Base-by-base conservation (phyloP, 2,797 vertebrate species). In the Vultur gryphus region DNA sequence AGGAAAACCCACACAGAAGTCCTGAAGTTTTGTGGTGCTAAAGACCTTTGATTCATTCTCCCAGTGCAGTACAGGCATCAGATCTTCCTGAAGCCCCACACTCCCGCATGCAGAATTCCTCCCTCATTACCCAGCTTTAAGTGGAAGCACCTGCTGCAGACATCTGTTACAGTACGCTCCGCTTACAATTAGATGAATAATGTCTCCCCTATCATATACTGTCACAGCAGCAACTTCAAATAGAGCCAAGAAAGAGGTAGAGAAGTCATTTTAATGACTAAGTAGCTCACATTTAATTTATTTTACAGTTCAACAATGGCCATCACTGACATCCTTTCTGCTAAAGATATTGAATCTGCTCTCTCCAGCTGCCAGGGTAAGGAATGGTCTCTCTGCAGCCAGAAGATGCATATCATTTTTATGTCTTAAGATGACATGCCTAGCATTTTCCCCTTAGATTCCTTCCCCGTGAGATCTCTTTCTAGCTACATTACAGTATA, bases 131-230 rank as follows among this genome's bases (percentile, higher is more conserved):
- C 89, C 94, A 44, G 83, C 64, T 91, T 41, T 72, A 79, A 86
- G 94, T 65, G 88, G 72, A 86, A 82, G 93, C 97, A 97, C 95
- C 96, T 97, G 97, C 96, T 94, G 87, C 92, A 94, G 97, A 95
- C 97, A 96, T 95, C 94, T 97, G 93, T 84, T 91, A 23, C 84
- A 79, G 28, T 2, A 4, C 6, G 13, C 77, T 41, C 72, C 12
- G 9, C 84, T 89, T 51, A 54, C 88, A 65, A 78, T 33, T 73
- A 70, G 84, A 97, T 65, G 87, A 93, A 95, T 82, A 80, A 85
- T 19, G n/a, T 69, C 55, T 86, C 73, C 62, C 77, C 83, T 91
- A n/a, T 89, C 87, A 62, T 43, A 90, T 29, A 73, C 44, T 91
- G 80, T 71, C 87, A 66, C 46, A 72, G 80, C 89, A 92, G 78